A percentile compares a stretch with the other conserved stretches of the same genome.
Conservation (phyloP, 2,113 vertebrate species). For the Phoxinus phoxinus region DNA sequence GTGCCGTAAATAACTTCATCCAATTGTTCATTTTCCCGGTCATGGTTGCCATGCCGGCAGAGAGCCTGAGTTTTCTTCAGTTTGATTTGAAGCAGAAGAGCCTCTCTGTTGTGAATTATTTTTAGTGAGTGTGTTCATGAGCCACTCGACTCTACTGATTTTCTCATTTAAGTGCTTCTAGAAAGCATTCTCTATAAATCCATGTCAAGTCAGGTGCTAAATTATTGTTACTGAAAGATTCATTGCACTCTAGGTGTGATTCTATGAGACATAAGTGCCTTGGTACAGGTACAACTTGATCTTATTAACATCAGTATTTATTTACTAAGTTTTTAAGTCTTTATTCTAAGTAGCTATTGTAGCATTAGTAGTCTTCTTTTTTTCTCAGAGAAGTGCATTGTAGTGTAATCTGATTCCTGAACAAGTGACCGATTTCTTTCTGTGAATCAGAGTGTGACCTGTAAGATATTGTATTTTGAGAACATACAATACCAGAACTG, state of each 20-base stretch:
- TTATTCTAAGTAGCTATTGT: background rate
- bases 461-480: no score
- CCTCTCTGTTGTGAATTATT: background rate
- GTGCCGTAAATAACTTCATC: slow-evolving; percentile 48
- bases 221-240: background rate
- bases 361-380: no score
- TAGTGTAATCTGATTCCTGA: no score
- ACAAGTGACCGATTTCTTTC: no score
- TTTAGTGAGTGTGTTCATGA: slow-evolving; percentile 16
- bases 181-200: background rate
- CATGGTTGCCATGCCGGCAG: slow-evolving; percentile 46
- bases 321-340: background rate
- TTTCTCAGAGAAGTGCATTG: no score
- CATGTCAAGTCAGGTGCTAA: background rate
- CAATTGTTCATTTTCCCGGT: slow-evolving; percentile 35
- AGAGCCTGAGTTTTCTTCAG: slow-evolving; percentile 29
- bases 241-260: background rate
- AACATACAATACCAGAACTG: no score
- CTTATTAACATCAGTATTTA: background rate
- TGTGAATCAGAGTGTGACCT: no score
- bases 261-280: background rate
- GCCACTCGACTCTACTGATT: background rate
- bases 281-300: background rate
- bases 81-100: slow-evolving; percentile 39
- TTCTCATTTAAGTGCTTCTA: background rate